A percentile compares a stretch with the other conserved stretches of the same genome.
These are phyloP conservation scores for Helobdella robusta DNA, from an alignment of 2,888 invertebrate species.

Conservation along the genomic window DNA sequence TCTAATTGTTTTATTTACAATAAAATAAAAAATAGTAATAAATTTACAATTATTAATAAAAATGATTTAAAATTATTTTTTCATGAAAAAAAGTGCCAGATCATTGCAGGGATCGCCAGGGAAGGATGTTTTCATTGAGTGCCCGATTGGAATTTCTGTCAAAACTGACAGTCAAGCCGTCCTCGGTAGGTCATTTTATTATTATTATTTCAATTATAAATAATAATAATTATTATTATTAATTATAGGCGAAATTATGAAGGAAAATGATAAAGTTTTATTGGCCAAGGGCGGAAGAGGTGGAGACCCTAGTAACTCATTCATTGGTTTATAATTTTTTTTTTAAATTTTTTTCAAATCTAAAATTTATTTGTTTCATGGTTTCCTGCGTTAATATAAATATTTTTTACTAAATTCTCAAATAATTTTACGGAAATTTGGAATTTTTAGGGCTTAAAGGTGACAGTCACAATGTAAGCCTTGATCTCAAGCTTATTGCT, in stretches of 20 bases:
- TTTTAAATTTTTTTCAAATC: too few relatives aligned
- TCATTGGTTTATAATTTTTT: too few relatives aligned
- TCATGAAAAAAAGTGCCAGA: too few relatives aligned
- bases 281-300: conserved; percentile 59
- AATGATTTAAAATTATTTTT: too few relatives aligned
- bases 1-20: too few relatives aligned
- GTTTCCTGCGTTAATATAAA: too few relatives aligned
- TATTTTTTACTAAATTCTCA: too few relatives aligned
- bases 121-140: conserved; percentile 60
- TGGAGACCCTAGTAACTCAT: conserved; percentile 67
- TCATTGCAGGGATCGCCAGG: conserved; percentile 60
- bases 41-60: background rate
- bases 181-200: conserved; percentile 52
- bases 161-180: conserved; percentile 60
- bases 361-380: too few relatives aligned
- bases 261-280: conserved; percentile 39
- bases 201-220: background rate
- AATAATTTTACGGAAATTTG: too few relatives aligned
- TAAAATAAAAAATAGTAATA: background rate
- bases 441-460: conserved; percentile 70
- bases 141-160: conserved; percentile 72
- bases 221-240: background rate
- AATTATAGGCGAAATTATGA: conserved; percentile 41
- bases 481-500: conserved; percentile 84
- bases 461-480: conserved; percentile 59